Conservation (phyloP, 2,888 invertebrate species). For the Alentia gelatinosa region DNA sequence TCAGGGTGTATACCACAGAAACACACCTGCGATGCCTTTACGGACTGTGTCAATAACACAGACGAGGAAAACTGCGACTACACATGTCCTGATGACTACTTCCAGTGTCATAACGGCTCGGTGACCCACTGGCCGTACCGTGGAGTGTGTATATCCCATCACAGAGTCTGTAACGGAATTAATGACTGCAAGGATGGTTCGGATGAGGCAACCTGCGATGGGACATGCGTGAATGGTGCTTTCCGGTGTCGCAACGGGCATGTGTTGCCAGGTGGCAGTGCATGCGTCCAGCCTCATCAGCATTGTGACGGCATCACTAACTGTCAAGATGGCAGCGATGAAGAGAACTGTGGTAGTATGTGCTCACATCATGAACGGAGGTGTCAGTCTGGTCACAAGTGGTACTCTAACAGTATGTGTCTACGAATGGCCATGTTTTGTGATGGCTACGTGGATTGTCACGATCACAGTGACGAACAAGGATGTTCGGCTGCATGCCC, state of each 20-base stretch:
- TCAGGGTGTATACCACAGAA: not conserved
- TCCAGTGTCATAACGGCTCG: constrained; percentile 55
- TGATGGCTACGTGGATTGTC: constrained; percentile 48
- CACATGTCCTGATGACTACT: constrained; percentile 46
- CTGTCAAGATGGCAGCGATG: constrained; percentile 41
- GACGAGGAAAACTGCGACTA: constrained; percentile 57
- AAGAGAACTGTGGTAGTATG: constrained; percentile 4
- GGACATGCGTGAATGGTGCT: constrained; percentile 46
- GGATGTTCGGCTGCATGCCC: not conserved
- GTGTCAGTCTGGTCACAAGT: not conserved
- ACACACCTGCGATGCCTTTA: not conserved
- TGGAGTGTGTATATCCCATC: constrained; percentile 48
- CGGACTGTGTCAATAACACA: constrained; percentile 47
- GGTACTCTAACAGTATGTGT: constrained; percentile 29
- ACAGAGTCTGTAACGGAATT: constrained; percentile 56
- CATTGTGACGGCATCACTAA: constrained; percentile 24
- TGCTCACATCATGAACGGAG: not conserved
- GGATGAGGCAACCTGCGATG: constrained; percentile 55
- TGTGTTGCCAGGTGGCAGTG: not conserved
- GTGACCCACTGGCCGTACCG: constrained; percentile 34
- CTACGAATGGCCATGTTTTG: not conserved
- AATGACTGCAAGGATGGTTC: constrained; percentile 57
- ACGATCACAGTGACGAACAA: constrained; percentile 37
- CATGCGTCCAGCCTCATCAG: constrained; percentile 7
- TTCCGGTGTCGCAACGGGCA: constrained; percentile 49